Base-by-base conservation (phyloP, 2,113 vertebrate genomes). In the Engystomops pustulosus region DNA sequence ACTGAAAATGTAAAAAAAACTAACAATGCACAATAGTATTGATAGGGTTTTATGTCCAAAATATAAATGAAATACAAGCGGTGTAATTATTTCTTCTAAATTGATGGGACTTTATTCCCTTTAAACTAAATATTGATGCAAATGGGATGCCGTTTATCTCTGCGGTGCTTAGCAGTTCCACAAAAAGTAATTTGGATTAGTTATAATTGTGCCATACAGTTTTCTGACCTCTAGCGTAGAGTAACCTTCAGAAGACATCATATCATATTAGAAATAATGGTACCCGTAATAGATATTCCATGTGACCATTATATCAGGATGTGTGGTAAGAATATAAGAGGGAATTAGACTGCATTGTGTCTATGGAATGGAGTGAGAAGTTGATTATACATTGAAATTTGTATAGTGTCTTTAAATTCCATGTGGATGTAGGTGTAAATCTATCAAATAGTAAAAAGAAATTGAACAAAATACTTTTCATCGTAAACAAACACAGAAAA, bases 111-210 rank as follows among this genome's bases (percentile, higher is more conserved):
- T 62, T 14, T 79, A 18, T 80, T 62, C 44, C 38, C 15, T 45
- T 20, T 80, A 62, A 4, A 30, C 58, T 80, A 67, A 65, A 67
- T 80, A 67, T 68, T 47, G 41, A 80, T 32, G 78, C 27, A 67
- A 68, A 47, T 80, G 41, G 11, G 12, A 25, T 15, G 17, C 41
- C 15, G 27, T 80, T 80, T 80, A 68, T 68, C 78, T 67, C 62
- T 47, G 60, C 38, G 68, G 38, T 65, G 60, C 78, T 68, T 45
- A 80, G 27, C 60, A 80, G 17, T 68, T 62, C 60, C 17, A 80
- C n/a, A 80, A 80, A 80, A 80, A 80, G 60, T 47, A 49, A 80
- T 80, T 80, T 80, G 78, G 78, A 80, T 80, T 80, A 80, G 58
- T 80, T 80, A 62, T 67, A 80, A 80, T 68, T 80, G 60, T 62